Evolutionary conservation across 2,797 vertebrate species (phyloP), one percentile per base, ranked within the genome.

Genomic region (Adrianichthys oophorus): DNA sequence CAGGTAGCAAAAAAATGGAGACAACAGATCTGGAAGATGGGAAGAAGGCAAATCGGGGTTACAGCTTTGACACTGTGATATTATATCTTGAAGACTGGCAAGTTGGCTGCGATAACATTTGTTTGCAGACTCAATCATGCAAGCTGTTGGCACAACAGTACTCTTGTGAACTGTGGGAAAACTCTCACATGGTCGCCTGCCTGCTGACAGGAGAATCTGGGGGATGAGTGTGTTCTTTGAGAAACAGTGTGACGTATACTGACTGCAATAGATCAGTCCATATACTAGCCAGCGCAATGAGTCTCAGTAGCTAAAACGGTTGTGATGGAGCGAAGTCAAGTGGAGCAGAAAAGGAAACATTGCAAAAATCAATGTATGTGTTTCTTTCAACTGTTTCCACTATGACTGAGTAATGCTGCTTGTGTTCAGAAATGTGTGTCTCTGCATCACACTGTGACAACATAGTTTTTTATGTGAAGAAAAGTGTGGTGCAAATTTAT

Each of bases 251-350:
- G 74, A 82, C 46, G 50, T 66, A 71, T 47, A 42, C 47, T 40
- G 58, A 56, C 59, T 54, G 65, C 58, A 56, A 52, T 41, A 51
- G 63, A 72, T 63, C 74, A 17, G 62, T 81, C 79, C 72, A 60
- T 73, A 57, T 68, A 51, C 72, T 50, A 62, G 79, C 79, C 72
- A 74, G 72, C 37, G 61, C 53, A 78, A 83, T 87, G 88, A 86
- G 89, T 88, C 81, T 75, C 57, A 80, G 87, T 87, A 88, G 76
- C 70, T 80, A 68, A 78, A 82, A 71, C 74, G 68, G 79, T 71
- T 50, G 26, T 7, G 58, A 76, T 53, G 51, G 56, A 69, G 74
- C 8, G 0, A 41, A 71, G 65, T 49, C 46, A 53, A 72, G 56
- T 19, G 53, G 43, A 69, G 73, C 47, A 77, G 53, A 57, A 70